Base-by-base conservation (phyloP, 2,888 invertebrate genomes). In the Galerucella nymphaeae region DNA sequence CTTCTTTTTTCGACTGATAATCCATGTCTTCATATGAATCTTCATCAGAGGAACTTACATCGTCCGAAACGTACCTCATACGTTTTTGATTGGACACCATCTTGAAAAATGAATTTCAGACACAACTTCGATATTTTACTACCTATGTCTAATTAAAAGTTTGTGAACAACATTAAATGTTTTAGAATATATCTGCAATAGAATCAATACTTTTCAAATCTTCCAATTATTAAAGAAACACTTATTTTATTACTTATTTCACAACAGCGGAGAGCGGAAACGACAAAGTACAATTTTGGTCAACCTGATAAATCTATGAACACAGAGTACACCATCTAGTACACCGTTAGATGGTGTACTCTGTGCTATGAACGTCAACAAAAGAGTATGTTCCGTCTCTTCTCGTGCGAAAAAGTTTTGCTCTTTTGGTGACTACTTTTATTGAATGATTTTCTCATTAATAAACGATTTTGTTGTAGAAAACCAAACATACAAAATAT, bases 41-140 rank as follows among this genome's bases (percentile, higher is more conserved):
- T 62, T 75, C 77, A 14, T 76, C 78, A 4, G 77, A 75, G 1
- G 76, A 72, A 14, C 77, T 68, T 48, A 66, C 67, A 41, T 73
- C 69, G n/a, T 75, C 76, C 8, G 72, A 77, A 73, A 70, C 79
- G 77, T 76, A 80, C 16, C 63, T 70, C 67, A 76, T 72, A 75
- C 79, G 80, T 77, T 80, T 77, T 10, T 65, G 50, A 48, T 68
- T 76, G 16, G 79, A 78, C 62, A 70, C 77, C 79, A 75, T 75
- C 16, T 75, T 73, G 66, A 50, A 30, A 62, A 62, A 2, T 16
- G 2, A 42, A 16, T 20, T 23, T 5, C 58, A 14, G 30, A 16
- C 3, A 23, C 38, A 14, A 59, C 58, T 23, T 30, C 4, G 5
- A 45, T 45, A 16, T n/a, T 62, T 20, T 11, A 61, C 9, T 30